phyloP scores from a whole-genome alignment of 2,797 vertebrate species.

The Heliangelus exortis region DNA sequence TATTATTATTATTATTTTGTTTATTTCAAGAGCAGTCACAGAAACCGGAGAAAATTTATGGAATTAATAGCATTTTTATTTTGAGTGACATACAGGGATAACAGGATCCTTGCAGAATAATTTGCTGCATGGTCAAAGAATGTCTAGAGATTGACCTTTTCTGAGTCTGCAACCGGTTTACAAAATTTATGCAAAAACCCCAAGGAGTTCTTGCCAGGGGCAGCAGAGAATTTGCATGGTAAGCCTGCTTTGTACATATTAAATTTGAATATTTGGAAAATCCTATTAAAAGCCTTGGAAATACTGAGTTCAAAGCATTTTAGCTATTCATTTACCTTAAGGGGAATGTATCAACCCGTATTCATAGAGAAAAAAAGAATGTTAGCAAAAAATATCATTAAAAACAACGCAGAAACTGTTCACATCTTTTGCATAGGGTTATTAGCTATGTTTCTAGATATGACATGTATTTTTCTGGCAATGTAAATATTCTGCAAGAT shows the following conservation, averaged over 20 bases:
- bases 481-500: constrained; percentile 9
- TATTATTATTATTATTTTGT: too few relatives aligned
- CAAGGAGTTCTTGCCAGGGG: not conserved
- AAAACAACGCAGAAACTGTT: not conserved
- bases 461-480: not conserved
- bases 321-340: not conserved
- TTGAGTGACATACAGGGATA: not conserved
- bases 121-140: not conserved
- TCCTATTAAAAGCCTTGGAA: constrained; percentile 8
- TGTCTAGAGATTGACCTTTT: not conserved
- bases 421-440: not conserved
- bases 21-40: not conserved
- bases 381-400: not conserved
- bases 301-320: constrained; percentile 15
- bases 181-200: not conserved
- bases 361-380: not conserved
- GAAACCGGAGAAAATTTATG: not conserved
- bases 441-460: not conserved
- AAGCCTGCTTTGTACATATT: not conserved
- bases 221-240: not conserved
- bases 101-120: not conserved
- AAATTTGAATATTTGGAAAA: not conserved
- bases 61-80: not conserved
- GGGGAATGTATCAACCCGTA: not conserved
- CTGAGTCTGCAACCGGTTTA: not conserved